Percentiles rank a stretch among this genome's conserved stretches.
Evolutionary conservation across 2,888 invertebrate genomes (phyloP).

Genomic region (Aethes cnicana): DNA sequence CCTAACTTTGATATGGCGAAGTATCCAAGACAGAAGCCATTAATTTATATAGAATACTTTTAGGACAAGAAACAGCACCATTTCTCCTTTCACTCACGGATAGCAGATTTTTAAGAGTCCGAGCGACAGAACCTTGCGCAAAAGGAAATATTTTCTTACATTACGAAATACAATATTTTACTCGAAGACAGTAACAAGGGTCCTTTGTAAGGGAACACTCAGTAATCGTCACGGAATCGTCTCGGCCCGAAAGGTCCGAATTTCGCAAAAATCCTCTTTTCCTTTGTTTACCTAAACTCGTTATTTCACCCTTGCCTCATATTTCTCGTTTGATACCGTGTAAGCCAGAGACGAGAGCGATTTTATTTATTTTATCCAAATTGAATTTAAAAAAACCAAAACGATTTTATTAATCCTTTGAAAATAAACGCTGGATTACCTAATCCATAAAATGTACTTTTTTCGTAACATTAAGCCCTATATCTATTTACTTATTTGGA

Average conservation of each 20-base stretch:
- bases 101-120: no score
- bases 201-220: conserved; percentile 1
- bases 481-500: no score
- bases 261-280: conserved; percentile 30
- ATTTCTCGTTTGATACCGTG: conserved; percentile 46
- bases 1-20: no score
- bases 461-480: no score
- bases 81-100: no score
- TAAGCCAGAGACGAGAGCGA: conserved; percentile 24
- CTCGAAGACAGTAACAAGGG: background rate
- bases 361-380: background rate
- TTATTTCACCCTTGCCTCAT: conserved; percentile 66
- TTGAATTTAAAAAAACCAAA: background rate
- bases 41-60: no score
- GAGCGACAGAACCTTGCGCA: background rate
- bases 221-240: background rate
- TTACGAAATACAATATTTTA: background rate
- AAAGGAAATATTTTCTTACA: background rate
- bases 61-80: no score
- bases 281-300: conserved; percentile 64
- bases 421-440: no score
- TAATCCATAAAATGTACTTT: no score
- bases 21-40: no score
- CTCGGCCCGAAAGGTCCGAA: conserved; percentile 13
- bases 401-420: no score